Evolutionary conservation across 1,140 invertebrate genomes (phyloP), one percentile per base, ranked within the genome.

Genomic region (Caenorhabditis inopinata): DNA sequence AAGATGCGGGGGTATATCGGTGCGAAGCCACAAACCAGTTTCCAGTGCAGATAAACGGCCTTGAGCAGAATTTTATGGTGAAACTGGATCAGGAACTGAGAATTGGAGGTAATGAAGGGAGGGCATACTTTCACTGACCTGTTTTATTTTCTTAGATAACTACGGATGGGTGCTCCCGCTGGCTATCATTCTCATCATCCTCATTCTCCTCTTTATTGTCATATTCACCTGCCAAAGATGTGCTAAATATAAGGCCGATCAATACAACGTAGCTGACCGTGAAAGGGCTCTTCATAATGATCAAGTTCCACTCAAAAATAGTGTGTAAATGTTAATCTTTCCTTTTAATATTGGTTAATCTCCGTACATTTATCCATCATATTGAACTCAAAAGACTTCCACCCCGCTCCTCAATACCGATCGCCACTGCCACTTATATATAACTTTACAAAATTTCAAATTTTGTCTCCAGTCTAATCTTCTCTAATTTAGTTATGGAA

Each of bases 111-210:
- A 42, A 5, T 42, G 38, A 42, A 7, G 38, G 38, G 14, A 14
- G n/a, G n/a, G n/a, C n/a, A n/a, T n/a, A n/a, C n/a, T n/a, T n/a
- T n/a, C n/a, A n/a, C n/a, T n/a, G n/a, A n/a, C n/a, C n/a, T n/a
- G n/a, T n/a, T n/a, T 47, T 18, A 3, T 11, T 5, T 23, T 81
- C 48, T 62, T 74, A 81, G 79, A 38, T 25, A 21, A 25, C 27
- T 51, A 58, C 74, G 49, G 68, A 38, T 81, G 79, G 79, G 62
- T 81, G 78, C 74, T 75, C 1, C 79, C 79, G 6, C 49, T 81
- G 1, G 48, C 74, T 3, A 75, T 81, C 79, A 81, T 81, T 21
- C 47, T 81, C 1, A 68, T 81, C 35, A 81, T 73, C 42, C 74
- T 81, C 2, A 32, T 81, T 9, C 53, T 81, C 11, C 74, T 81